A percentile compares a stretch with the other conserved stretches of the same genome.
Conservation (phyloP, 2,797 vertebrate species). For the Etheostoma perlongum region DNA sequence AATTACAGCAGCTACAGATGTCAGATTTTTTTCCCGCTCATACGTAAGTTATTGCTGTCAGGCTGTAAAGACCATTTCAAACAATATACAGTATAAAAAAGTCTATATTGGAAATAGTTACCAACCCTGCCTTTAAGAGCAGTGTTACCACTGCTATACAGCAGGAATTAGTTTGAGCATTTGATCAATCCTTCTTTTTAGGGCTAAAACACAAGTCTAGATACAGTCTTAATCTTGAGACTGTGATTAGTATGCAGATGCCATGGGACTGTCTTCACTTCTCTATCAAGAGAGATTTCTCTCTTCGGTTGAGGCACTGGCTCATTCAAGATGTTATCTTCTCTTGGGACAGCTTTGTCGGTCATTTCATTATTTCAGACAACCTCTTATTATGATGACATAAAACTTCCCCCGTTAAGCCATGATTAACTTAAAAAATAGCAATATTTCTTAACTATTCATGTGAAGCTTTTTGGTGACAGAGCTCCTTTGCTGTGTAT, state of each 20-base stretch:
- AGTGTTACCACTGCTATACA: neutral
- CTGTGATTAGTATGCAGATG: conserved; percentile 16
- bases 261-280: no score
- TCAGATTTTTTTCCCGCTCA: no score
- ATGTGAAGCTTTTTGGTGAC: neutral
- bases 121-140: neutral
- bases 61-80: no score
- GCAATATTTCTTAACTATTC: neutral
- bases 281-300: neutral
- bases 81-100: no score
- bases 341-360: neutral
- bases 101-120: no score
- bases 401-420: neutral
- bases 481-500: neutral
- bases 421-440: neutral
- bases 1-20: no score
- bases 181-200: conserved; percentile 13
- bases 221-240: neutral
- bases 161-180: neutral
- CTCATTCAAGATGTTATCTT: conserved; percentile 15
- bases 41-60: no score
- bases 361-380: neutral
- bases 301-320: neutral
- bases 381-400: neutral
- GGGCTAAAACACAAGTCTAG: conserved; percentile 5